Percentiles rank a stretch among this genome's conserved stretches.
Conservation (phyloP, 2,797 vertebrate genomes). For the Acridotheres tristis region DNA sequence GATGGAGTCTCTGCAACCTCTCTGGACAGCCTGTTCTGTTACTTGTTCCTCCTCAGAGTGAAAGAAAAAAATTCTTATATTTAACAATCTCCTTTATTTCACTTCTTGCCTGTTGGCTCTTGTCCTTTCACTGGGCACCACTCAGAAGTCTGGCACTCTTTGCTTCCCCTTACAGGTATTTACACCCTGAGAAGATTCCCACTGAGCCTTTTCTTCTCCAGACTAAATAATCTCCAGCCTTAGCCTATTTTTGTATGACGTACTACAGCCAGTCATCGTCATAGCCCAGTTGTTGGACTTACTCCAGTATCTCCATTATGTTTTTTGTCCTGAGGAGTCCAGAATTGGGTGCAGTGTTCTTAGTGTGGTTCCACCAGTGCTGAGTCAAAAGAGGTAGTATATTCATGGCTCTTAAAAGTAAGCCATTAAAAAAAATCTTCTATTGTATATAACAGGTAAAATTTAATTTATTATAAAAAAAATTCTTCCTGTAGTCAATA, state of each 20-base stretch:
- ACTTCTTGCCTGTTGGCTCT: neutral
- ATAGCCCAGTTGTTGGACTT: neutral
- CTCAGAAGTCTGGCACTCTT: neutral
- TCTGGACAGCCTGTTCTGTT: neutral
- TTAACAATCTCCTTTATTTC: neutral
- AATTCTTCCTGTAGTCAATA: neutral
- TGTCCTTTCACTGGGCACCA: neutral
- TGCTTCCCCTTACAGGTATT: neutral
- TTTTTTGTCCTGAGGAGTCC: neutral
- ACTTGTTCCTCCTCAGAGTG: neutral
- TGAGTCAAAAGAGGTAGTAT: neutral
- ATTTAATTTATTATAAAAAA: neutral
- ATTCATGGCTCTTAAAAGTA: neutral
- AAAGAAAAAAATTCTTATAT: neutral
- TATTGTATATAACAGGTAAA: neutral
- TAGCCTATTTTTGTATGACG: neutral
- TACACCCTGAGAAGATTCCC: neutral
- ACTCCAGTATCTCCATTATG: neutral
- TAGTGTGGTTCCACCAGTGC: neutral
- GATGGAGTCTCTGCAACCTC: neutral
- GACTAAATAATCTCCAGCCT: neutral
- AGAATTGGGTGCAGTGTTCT: neutral
- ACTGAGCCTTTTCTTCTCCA: neutral
- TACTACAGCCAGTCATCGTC: neutral
- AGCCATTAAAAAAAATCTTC: rapidly evolving